Base-by-base conservation (phyloP, 1,140 invertebrate species). In the Nasonia longicornis region DNA sequence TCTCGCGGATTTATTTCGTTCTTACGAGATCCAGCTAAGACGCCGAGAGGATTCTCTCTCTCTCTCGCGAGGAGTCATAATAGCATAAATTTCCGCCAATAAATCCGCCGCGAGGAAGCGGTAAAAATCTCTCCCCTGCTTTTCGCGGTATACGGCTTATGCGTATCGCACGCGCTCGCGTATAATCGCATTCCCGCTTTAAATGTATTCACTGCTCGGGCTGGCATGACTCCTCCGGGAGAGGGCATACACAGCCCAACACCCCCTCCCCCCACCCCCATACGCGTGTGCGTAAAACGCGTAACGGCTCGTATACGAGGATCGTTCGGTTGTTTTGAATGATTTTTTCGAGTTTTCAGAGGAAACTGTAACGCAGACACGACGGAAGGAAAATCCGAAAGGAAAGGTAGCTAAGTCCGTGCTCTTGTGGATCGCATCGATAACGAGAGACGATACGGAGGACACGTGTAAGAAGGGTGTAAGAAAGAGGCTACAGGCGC, bases 121-220 rank as follows among this genome's bases (percentile, higher is more conserved):
- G 86, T 84, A 85, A 86, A 87, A 86, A 88, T 89, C 84, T 83
- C 22, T 85, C 80, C 14, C 82, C 85, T 38, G 70, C 3, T 74
- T 52, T 73, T 31, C 29, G 11, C 22, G n/a, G 66, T 22, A 6
- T 42, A 10, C 8, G 38, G 26, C 26, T 42, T 72, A 71, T 38
- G n/a, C 48, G 58, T 76, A 76, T 66, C 45, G 12, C 14, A 12
- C 45, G 16, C 0, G 26, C 38, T 38, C 52, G 72, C 74, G 77
- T 77, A 83, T 90, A 89, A 90, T 90, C 89, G 86, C 87, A 90
- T 90, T 89, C 88, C 86, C 86, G 87, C 86, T 88, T 86, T 86
- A 88, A 89, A 90, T 89, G 85, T 89, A 90, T 90, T 88, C 87
- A 85, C 84, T 86, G 82, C 83, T 86, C 83, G 20, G 63, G 64